Evolutionary conservation across 2,888 invertebrate species (phyloP).

Genomic region (Tryphoninae sp.): DNA sequence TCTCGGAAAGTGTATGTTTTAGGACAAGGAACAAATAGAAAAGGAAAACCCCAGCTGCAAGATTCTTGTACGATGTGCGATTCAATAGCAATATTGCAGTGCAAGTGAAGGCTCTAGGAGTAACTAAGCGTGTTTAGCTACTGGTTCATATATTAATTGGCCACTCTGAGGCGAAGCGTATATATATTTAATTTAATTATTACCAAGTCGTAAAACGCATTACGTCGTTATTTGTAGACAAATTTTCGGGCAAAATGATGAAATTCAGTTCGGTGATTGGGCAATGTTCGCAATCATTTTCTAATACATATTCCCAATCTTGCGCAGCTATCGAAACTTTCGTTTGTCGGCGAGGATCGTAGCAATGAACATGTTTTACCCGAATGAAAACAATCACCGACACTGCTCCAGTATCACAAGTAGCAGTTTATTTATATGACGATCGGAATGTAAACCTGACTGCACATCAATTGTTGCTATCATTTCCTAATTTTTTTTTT

Average conservation of each 20-base stretch:
- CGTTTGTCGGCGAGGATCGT: conserved; percentile 1
- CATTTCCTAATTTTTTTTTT: conserved; percentile 6
- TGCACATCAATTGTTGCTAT: conserved; percentile 20
- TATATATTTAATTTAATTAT: conserved; percentile 74
- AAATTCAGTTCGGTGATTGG: conserved; percentile 19
- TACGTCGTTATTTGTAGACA: conserved; percentile 64
- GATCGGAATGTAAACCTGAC: conserved; percentile 42
- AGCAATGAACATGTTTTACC: neutral
- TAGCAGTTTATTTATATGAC: conserved; percentile 47
- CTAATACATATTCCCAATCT: neutral
- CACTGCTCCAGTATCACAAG: conserved; percentile 7
- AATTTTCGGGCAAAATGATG: conserved; percentile 40
- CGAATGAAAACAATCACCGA: neutral
- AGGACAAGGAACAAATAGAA: conserved; percentile 59
- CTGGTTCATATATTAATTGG: conserved; percentile 66
- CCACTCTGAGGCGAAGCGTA: conserved; percentile 76
- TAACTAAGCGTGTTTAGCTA: conserved; percentile 75
- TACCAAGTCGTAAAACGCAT: conserved; percentile 28
- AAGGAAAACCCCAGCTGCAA: conserved; percentile 72
- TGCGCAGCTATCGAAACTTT: conserved; percentile 4
- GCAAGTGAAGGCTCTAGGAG: conserved; percentile 35
- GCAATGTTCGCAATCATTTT: conserved; percentile 10
- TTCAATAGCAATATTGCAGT: conserved; percentile 69
- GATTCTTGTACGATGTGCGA: conserved; percentile 75
- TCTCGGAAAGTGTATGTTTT: conserved; percentile 60